Evolutionary conservation across 2,797 vertebrate species (phyloP).

Genomic region (Hypotaenidia okinawae): DNA sequence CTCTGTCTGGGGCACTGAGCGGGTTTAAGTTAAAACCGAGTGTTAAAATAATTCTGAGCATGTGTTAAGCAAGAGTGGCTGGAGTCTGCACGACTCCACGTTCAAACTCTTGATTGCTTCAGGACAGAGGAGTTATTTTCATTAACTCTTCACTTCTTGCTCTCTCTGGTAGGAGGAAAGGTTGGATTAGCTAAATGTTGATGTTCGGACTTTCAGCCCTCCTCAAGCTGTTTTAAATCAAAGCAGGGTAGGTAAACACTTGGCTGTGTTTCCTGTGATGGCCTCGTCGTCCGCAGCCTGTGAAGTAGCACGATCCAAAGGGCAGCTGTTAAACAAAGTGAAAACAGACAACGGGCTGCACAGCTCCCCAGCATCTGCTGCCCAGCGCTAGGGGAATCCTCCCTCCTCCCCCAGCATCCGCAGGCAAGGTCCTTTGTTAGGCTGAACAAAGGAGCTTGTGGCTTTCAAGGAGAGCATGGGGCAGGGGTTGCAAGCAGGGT

Average conservation of each 20-base stretch:
- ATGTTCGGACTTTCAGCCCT: neutral
- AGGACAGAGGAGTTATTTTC: slow-evolving; percentile 27
- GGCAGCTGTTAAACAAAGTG: slow-evolving; percentile 69
- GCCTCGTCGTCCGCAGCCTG: neutral
- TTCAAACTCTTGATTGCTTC: slow-evolving; percentile 3
- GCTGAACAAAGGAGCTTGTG: neutral
- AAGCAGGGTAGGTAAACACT: slow-evolving; percentile 31
- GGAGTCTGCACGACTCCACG: neutral
- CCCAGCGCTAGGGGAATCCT: neutral
- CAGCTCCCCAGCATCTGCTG: slow-evolving; percentile 21
- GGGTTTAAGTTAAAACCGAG: slow-evolving; percentile 24
- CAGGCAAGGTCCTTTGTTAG: neutral
- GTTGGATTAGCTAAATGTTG: slow-evolving; percentile 51
- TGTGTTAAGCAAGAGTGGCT: neutral
- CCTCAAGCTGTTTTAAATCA: slow-evolving; percentile 47
- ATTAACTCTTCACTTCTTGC: slow-evolving; percentile 37
- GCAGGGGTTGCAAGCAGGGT: no score
- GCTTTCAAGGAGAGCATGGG: accelerated
- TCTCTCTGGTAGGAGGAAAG: slow-evolving; percentile 42
- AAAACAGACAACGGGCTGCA: slow-evolving; percentile 25
- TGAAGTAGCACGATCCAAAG: slow-evolving; percentile 43
- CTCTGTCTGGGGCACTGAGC: neutral
- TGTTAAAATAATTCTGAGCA: slow-evolving; percentile 27
- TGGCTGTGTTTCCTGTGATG: neutral
- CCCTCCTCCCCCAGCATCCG: neutral